These are phyloP conservation scores for Lagenorhynchus albirostris DNA, from an alignment of 2,113 vertebrate genomes.

Conservation along the genomic window DNA sequence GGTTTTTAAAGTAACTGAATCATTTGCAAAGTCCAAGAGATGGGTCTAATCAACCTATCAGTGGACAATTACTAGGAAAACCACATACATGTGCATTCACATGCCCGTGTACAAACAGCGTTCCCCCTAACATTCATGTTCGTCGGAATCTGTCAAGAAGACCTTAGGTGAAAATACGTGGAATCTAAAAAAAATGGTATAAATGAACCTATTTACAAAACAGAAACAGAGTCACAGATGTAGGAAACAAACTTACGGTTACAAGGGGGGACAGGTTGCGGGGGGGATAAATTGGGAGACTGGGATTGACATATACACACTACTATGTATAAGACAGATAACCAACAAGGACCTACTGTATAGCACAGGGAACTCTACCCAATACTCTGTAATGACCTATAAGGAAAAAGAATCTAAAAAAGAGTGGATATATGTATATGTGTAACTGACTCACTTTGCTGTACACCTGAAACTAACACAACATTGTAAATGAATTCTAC, in stretches of 20 bases:
- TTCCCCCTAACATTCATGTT: background rate
- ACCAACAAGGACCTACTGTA: background rate
- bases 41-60: background rate
- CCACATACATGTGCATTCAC: rapidly evolving
- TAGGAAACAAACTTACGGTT: background rate
- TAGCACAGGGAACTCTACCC: background rate
- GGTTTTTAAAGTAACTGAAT: background rate
- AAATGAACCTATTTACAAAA: background rate
- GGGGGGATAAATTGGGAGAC: background rate
- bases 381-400: background rate
- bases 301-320: background rate
- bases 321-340: background rate
- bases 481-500: background rate
- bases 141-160: background rate
- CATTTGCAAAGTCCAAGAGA: background rate
- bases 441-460: background rate
- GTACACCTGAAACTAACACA: background rate
- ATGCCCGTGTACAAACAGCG: rapidly evolving
- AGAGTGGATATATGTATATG: background rate
- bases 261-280: background rate
- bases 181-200: background rate
- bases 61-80: background rate
- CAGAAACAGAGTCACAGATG: background rate
- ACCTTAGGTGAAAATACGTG: background rate
- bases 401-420: background rate